A percentile compares a stretch with the other conserved stretches of the same genome.
phyloP scores from a whole-genome alignment of 2,888 invertebrate genomes.

The Leucoptera coffeella region DNA sequence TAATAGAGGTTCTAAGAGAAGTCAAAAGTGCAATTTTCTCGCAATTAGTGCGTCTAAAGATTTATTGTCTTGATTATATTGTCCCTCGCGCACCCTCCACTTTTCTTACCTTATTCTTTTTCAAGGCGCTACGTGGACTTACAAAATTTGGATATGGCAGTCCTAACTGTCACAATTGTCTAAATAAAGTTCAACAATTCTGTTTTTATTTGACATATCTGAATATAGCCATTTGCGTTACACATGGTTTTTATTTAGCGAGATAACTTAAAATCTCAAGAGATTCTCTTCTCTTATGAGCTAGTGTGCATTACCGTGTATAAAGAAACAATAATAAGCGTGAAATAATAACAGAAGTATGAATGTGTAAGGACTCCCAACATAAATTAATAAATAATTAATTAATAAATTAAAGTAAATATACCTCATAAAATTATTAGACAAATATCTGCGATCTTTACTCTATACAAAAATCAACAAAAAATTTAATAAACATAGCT shows the following conservation, averaged over 20 bases:
- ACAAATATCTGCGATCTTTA: constrained; percentile 4
- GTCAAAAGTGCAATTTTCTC: not conserved
- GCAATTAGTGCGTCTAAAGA: constrained; percentile 8
- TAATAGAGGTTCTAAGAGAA: no score
- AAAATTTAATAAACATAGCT: not conserved
- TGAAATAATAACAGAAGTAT: no score
- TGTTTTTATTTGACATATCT: no score
- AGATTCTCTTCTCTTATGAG: no score
- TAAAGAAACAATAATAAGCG: no score
- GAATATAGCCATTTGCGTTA: no score
- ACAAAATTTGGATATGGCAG: constrained; percentile 8
- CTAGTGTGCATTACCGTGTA: no score
- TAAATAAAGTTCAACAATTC: no score
- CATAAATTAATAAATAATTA: not conserved
- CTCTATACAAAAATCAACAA: constrained; percentile 3
- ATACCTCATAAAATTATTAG: not conserved
- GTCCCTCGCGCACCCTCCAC: constrained; percentile 15
- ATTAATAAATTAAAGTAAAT: not conserved
- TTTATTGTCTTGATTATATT: constrained; percentile 28
- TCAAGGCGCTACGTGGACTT: constrained; percentile 5
- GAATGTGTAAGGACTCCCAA: no score
- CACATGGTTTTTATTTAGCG: no score
- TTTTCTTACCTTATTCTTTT: constrained; percentile 10
- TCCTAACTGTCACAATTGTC: no score
- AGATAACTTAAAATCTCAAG: no score